A percentile compares a stretch with the other conserved stretches of the same genome.
phyloP scores from a whole-genome alignment of 2,113 vertebrate genomes.

The Sylvietta virens region DNA sequence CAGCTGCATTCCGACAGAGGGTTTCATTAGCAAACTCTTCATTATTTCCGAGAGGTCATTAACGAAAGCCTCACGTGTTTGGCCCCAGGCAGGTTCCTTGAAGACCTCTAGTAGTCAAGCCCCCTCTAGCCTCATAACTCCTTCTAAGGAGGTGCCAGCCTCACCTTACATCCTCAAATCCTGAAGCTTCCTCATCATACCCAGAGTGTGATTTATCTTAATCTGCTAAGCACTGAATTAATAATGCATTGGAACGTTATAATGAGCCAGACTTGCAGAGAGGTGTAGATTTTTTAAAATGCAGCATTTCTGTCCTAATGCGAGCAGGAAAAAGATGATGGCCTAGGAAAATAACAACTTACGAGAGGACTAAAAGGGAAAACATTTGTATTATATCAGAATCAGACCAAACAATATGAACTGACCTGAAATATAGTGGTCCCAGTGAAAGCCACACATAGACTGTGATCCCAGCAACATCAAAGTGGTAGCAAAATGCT shows the following conservation, averaged over 20 bases:
- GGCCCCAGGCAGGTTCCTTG: neutral
- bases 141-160: neutral
- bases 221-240: neutral
- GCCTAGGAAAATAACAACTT: neutral
- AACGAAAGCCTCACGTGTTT: neutral
- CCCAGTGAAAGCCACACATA: neutral
- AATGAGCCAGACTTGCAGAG: neutral
- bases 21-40: constrained; percentile 23
- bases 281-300: neutral
- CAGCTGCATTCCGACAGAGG: neutral
- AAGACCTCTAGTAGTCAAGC: neutral
- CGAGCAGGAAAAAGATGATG: neutral
- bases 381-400: neutral
- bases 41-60: neutral
- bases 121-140: neutral
- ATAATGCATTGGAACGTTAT: neutral
- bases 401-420: neutral
- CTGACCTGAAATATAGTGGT: neutral
- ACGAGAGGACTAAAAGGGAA: neutral
- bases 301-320: neutral
- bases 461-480: neutral
- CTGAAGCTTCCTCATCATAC: neutral
- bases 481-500: neutral
- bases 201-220: neutral
- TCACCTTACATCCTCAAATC: neutral